Conservation (phyloP, 1,140 invertebrate genomes). For the Pseudomyrmex pallidus region DNA sequence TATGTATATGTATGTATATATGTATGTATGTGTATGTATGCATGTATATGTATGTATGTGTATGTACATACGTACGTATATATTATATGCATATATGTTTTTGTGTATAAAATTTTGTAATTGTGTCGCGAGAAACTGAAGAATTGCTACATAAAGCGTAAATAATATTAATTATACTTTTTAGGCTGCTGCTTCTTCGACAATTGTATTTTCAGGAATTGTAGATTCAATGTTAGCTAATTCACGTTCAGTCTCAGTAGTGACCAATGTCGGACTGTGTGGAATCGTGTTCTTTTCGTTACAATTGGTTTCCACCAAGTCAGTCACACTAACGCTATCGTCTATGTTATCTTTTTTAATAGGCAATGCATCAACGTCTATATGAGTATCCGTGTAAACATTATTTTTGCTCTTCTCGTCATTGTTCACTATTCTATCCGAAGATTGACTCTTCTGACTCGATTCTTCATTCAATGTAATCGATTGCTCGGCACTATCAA, state of each 20-base stretch:
- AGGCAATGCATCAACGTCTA: constrained; percentile 2
- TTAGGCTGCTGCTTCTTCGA: constrained; percentile 82
- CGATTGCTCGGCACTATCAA: constrained; percentile 60
- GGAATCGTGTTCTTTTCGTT: constrained; percentile 54
- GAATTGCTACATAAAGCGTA: constrained; percentile 13
- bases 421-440: constrained; percentile 35
- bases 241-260: constrained; percentile 68
- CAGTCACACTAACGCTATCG: constrained; percentile 38
- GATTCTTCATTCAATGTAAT: constrained; percentile 6
- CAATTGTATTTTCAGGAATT: constrained; percentile 73
- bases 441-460: constrained; percentile 17
- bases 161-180: constrained; percentile 25
- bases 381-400: background rate
- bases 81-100: too few species aligned
- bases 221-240: constrained; percentile 64
- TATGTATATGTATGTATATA: too few species aligned
- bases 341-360: constrained; percentile 39
- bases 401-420: constrained; percentile 27
- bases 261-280: constrained; percentile 51
- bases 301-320: constrained; percentile 48
- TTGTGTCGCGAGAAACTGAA: background rate
- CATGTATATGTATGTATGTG: too few species aligned
- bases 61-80: too few species aligned
- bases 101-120: too few species aligned
- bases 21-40: too few species aligned